Evolutionary conservation across 2,797 vertebrate species (phyloP), one percentile per base, ranked within the genome.

Genomic region (Hyperoplus lanceolatus): DNA sequence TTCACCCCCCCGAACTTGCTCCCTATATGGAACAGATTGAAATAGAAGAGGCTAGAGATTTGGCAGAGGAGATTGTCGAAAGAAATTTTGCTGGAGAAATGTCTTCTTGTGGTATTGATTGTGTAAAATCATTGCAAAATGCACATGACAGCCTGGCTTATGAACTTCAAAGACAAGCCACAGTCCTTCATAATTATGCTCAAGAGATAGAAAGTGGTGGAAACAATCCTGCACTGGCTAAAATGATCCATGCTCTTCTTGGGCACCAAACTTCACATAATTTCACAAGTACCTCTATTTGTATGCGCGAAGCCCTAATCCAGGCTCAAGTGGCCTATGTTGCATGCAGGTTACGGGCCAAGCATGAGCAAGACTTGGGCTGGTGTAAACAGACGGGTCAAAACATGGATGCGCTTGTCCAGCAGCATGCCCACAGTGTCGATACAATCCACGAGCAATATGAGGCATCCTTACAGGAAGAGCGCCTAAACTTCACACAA

Each of bases 311-410:
- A 56, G 97, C 97, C 1, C 93, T 99, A 0, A 93, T 96, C 67
- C 98, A 99, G 90, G 96, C 96, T 46, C 98, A 99, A 77, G 95
- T 98, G 70, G 97, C 96, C 14, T 99, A 98, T 0, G 93, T 97
- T 0, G 96, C 97, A 5, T 98, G 97, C 90, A 96, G 94, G 85
- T 93, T 98, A 54, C 95, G 93, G 8, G 92, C 95, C 41, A 93
- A 95, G 79, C 96, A 96, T 0, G 94, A 97, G 38, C 96, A 93
- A 63, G 96, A 98, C 78, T 67, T 97, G 69, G 92, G 86, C 45
- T 90, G 94, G 73, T 96, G 96, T 79, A 94, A 93, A 86, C 96
- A 96, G 51, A 95, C 96, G 2, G 91, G 95, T 80, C 94, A 93
- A 69, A 93, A 90, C 85, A 95, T 96, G 93, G 96, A 95, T 0